phyloP scores from a whole-genome alignment of 2,113 vertebrate species.

The Natator depressus region DNA sequence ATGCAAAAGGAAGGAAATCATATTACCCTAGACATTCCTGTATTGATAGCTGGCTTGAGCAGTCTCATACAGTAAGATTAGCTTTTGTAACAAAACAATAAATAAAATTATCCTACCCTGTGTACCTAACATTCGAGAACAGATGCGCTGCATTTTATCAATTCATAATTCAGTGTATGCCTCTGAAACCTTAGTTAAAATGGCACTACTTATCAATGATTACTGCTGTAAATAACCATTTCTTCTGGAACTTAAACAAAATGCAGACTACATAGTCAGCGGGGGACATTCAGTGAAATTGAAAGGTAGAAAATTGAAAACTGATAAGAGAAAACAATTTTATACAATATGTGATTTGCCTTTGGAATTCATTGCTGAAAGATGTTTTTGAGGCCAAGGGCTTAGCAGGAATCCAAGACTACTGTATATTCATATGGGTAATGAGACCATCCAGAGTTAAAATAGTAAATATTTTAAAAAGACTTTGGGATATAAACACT shows the following conservation, averaged over 20 bases:
- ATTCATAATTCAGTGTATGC: slow-evolving; percentile 50
- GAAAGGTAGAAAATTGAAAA: not conserved
- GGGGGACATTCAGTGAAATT: slow-evolving; percentile 9
- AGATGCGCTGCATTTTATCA: not conserved
- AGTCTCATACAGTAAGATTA: not conserved
- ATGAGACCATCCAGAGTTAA: fast-evolving
- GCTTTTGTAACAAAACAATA: slow-evolving; percentile 33
- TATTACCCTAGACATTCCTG: not conserved
- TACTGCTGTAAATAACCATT: slow-evolving; percentile 29
- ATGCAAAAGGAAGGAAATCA: not conserved
- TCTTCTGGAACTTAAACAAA: slow-evolving; percentile 33
- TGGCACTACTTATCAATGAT: slow-evolving; percentile 4
- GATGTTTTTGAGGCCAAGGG: not conserved
- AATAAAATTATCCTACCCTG: slow-evolving; percentile 5
- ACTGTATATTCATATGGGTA: not conserved
- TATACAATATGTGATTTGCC: not conserved
- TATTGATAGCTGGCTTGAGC: not conserved
- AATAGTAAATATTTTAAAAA: not conserved
- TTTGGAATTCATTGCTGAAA: fast-evolving
- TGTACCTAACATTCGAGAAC: slow-evolving; percentile 16
- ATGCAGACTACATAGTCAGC: not conserved
- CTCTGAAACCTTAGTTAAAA: not conserved
- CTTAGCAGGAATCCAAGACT: not conserved
- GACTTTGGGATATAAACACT: not conserved
- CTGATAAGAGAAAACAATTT: not conserved